Percentiles rank a stretch among this genome's conserved stretches.
phyloP scores from a whole-genome alignment of 2,888 invertebrate species.

The Danaus chrysippus region DNA sequence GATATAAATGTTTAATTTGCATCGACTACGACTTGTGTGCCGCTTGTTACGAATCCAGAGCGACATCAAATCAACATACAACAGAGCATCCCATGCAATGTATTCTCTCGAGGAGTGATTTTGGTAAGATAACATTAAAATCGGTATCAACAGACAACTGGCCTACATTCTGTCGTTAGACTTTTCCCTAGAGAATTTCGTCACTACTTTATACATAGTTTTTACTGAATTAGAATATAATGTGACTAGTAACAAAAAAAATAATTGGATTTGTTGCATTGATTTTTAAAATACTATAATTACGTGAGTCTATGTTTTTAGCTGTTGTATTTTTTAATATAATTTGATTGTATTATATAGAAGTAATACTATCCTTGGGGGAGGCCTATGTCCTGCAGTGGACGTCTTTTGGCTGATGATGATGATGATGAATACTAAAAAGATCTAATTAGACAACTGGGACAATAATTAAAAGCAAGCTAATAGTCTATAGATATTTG shows the following conservation, averaged over 20 bases:
- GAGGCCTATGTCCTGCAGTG: too few species aligned
- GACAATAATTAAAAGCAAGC: not conserved
- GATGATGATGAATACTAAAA: too few species aligned
- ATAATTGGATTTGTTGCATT: too few species aligned
- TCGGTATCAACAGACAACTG: constrained; percentile 26
- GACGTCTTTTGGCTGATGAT: too few species aligned
- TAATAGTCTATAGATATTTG: not conserved
- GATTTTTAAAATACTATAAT: too few species aligned
- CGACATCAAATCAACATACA: constrained; percentile 94
- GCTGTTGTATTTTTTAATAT: too few species aligned
- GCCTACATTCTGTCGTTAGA: constrained; percentile 31
- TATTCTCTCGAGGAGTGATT: constrained; percentile 97
- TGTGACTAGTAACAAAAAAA: too few species aligned
- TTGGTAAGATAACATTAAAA: constrained; percentile 81
- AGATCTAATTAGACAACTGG: not conserved
- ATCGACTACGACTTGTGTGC: constrained; percentile 99
- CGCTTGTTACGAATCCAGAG: constrained; percentile 95
- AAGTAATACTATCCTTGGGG: too few species aligned
- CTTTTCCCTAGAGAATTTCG: not conserved
- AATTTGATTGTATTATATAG: too few species aligned
- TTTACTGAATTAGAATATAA: too few species aligned
- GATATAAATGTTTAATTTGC: constrained; percentile 99
- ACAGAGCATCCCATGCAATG: constrained; percentile 99
- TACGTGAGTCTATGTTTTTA: too few species aligned
- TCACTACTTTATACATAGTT: too few species aligned